Evolutionary conservation across 2,113 vertebrate species (phyloP).

Genomic region (Oplegnathus fasciatus): DNA sequence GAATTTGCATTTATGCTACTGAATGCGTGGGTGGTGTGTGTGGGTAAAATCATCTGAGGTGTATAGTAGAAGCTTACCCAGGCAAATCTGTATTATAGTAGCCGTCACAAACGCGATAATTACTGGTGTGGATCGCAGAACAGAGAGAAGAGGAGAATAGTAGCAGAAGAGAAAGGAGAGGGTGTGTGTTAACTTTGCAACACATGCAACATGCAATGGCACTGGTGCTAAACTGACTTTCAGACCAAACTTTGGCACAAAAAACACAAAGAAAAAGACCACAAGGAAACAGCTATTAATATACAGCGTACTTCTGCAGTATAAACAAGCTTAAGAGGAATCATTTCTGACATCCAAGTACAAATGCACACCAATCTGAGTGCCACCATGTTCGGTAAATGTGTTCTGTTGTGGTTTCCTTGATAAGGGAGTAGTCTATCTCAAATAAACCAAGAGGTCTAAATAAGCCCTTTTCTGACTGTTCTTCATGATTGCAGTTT

Average conservation of each 20-base stretch:
- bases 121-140: slow-evolving; percentile 95
- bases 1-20: slow-evolving; percentile 47
- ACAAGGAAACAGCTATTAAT: slow-evolving; percentile 51
- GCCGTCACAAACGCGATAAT: slow-evolving; percentile 99
- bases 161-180: slow-evolving; percentile 91
- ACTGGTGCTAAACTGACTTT: slow-evolving; percentile 76
- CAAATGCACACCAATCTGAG: slow-evolving; percentile 24
- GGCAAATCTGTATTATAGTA: slow-evolving; percentile 99
- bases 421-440: slow-evolving; percentile 47
- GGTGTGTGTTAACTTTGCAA: slow-evolving; percentile 93
- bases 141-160: slow-evolving; percentile 86
- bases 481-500: slow-evolving; percentile 62
- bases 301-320: slow-evolving; percentile 25
- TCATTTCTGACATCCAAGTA: slow-evolving; percentile 23
- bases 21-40: slow-evolving; percentile 60
- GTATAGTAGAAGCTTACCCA: slow-evolving; percentile 96
- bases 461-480: slow-evolving; percentile 49
- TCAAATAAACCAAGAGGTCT: slow-evolving; percentile 60
- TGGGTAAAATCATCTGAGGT: slow-evolving; percentile 84
- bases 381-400: slow-evolving; percentile 25
- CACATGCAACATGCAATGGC: slow-evolving; percentile 94
- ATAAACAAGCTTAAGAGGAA: slow-evolving; percentile 33
- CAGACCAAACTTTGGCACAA: slow-evolving; percentile 50
- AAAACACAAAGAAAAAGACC: slow-evolving; percentile 52
- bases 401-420: slow-evolving; percentile 54